These are phyloP conservation scores for Drosophila obscura DNA, from an alignment of 1,140 invertebrate genomes.

Conservation along the genomic window DNA sequence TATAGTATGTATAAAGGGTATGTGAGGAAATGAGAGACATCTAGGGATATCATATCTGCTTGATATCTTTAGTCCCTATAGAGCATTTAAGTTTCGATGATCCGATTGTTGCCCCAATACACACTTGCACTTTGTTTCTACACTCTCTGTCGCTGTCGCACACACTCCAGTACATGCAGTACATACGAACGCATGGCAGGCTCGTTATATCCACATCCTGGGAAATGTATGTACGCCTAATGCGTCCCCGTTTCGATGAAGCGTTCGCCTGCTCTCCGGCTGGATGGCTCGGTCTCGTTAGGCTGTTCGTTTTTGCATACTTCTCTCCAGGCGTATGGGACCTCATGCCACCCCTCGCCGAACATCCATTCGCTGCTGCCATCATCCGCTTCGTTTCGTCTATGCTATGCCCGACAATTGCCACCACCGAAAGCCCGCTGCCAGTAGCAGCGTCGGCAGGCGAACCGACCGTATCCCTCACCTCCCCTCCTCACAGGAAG, in stretches of 20 bases:
- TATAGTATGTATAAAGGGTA: too few species aligned
- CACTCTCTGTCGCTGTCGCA: slow-evolving; percentile 34
- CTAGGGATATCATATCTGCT: too few species aligned
- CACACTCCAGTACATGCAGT: not conserved
- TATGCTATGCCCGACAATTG: slow-evolving; percentile 62
- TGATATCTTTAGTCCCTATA: too few species aligned
- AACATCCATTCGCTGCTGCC: slow-evolving; percentile 14
- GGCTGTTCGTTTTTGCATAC: slow-evolving; percentile 61
- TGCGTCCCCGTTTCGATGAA: slow-evolving; percentile 44
- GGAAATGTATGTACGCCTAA: slow-evolving; percentile 43
- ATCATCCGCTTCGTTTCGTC: slow-evolving; percentile 36
- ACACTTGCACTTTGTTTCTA: slow-evolving; percentile 60
- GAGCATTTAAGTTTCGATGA: too few species aligned
- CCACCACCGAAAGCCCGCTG: slow-evolving; percentile 61
- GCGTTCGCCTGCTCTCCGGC: slow-evolving; percentile 49
- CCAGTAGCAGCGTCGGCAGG: slow-evolving; percentile 16
- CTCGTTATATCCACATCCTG: slow-evolving; percentile 76
- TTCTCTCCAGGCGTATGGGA: slow-evolving; percentile 15
- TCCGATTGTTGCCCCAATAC: slow-evolving; percentile 16
- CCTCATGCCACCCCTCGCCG: slow-evolving; percentile 12
- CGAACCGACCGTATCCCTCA: slow-evolving; percentile 28
- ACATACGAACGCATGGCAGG: slow-evolving; percentile 31
- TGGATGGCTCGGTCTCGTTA: slow-evolving; percentile 43
- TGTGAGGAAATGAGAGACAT: too few species aligned
- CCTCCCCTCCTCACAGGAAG: slow-evolving; percentile 35